Conservation (phyloP, 2,888 invertebrate genomes). For the Germaria angustata region DNA sequence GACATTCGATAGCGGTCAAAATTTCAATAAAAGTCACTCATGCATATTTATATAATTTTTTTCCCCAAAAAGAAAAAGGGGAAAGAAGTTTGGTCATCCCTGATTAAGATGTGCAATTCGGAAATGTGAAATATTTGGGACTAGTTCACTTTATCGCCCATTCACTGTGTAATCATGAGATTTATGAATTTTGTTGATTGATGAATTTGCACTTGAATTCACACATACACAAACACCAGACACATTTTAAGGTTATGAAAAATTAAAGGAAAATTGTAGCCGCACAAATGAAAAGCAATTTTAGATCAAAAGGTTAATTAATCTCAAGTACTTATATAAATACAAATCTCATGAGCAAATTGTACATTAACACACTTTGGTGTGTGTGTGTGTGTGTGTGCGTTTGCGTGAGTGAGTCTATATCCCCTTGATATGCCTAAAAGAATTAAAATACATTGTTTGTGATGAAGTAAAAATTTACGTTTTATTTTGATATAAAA, state of each 20-base stretch:
- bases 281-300: constrained; percentile 49
- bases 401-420: constrained; percentile 15
- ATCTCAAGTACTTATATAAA: constrained; percentile 56
- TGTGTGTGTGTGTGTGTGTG: not conserved
- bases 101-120: too few species aligned
- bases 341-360: constrained; percentile 14
- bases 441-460: not conserved
- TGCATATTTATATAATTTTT: too few species aligned
- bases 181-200: constrained; percentile 54
- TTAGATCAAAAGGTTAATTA: constrained; percentile 66
- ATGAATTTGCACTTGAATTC: constrained; percentile 62
- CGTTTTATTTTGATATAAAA: constrained; percentile 45
- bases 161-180: constrained; percentile 17
- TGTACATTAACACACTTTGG: too few species aligned
- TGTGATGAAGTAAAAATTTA: constrained; percentile 34
- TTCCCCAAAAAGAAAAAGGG: too few species aligned
- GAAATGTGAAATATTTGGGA: too few species aligned
- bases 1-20: too few species aligned
- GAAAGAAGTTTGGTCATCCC: too few species aligned
- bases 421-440: constrained; percentile 5
- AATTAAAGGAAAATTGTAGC: constrained; percentile 13
- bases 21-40: too few species aligned
- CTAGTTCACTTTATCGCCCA: not conserved
- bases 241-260: not conserved
- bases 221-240: not conserved